Base-by-base conservation (phyloP, 2,888 invertebrate genomes). In the Trichogramma dendrolimi region DNA sequence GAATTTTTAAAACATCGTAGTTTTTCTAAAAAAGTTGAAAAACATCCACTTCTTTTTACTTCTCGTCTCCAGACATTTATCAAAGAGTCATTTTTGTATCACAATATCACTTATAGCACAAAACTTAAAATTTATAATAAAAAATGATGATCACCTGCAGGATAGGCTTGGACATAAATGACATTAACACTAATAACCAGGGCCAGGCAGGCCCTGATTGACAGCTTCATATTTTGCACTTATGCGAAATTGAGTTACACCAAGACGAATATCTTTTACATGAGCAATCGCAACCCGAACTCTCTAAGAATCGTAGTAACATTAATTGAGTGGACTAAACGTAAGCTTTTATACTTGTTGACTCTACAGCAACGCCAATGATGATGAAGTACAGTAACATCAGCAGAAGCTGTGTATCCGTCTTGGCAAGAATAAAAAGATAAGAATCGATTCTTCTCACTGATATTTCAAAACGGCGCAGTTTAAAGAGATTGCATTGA, bases 341-440 rank as follows among this genome's bases (percentile, higher is more conserved):
- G 40, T 54, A 48, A 27, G 63, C 67, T 64, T 64, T 62, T 67
- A 65, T 67, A 61, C 54, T 14, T 52, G 48, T 42, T 57, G 51
- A 60, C 61, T 60, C 63, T 48, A 55, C 60, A 50, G 10, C 43
- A 27, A 44, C n/a, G 43, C 8, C 8, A 46, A 10, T 8, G 8
- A n/a, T n/a, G 8, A 10, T n/a, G 46, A 46, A 46, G n/a, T n/a
- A 10, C 46, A n/a, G 46, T 10, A n/a, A n/a, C 46, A 10, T 8
- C 46, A 46, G 8, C 46, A 10, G 8, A 46, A 46, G 46, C 46
- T 46, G 46, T 10, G 46, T 46, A 46, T n/a, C 46, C n/a, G n/a
- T 46, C 46, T 8, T 46, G 8, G 8, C 8, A 10, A 46, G n/a
- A 10, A 46, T 8, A 46, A n/a, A 46, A 46, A 46, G n/a, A 8